These are phyloP conservation scores for Parascotia fuliginaria DNA, from an alignment of 2,888 invertebrate genomes.

Conservation along the genomic window DNA sequence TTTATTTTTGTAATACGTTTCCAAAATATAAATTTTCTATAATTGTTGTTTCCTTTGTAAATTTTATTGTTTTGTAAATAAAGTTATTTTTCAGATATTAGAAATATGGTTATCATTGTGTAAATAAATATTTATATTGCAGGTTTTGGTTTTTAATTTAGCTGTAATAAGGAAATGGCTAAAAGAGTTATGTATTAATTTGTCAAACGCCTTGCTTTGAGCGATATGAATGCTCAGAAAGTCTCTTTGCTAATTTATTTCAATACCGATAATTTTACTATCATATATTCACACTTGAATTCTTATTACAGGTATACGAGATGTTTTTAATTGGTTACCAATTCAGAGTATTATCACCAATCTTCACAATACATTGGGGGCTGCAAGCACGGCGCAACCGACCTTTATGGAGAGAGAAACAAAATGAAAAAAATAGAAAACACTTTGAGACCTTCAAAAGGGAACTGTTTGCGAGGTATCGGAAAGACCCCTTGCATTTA, in stretches of 20 bases:
- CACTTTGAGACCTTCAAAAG: conserved; percentile 93
- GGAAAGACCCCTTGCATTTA: conserved; percentile 87
- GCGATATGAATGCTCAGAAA: background rate
- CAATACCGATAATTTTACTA: background rate
- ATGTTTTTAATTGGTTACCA: conserved; percentile 96
- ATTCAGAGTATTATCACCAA: conserved; percentile 94
- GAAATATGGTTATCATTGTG: background rate
- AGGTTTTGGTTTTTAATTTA: background rate
- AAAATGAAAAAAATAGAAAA: conserved; percentile 93
- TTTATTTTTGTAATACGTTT: conserved; percentile 58
- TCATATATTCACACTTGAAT: background rate
- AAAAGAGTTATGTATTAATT: background rate
- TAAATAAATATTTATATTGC: background rate
- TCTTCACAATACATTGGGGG: conserved; percentile 96
- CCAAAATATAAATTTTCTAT: conserved; percentile 52
- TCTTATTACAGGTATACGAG: conserved; percentile 91
- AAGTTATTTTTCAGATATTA: too few species aligned
- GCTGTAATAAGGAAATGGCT: background rate
- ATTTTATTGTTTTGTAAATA: too few species aligned
- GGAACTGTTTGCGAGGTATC: conserved; percentile 91
- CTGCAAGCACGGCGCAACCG: conserved; percentile 91
- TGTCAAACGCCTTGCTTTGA: background rate
- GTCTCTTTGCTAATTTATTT: background rate
- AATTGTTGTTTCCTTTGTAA: conserved; percentile 16
- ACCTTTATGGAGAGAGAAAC: conserved; percentile 94